These are phyloP conservation scores for Abrostola triplasia DNA, from an alignment of 2,888 invertebrate genomes.

Conservation along the genomic window DNA sequence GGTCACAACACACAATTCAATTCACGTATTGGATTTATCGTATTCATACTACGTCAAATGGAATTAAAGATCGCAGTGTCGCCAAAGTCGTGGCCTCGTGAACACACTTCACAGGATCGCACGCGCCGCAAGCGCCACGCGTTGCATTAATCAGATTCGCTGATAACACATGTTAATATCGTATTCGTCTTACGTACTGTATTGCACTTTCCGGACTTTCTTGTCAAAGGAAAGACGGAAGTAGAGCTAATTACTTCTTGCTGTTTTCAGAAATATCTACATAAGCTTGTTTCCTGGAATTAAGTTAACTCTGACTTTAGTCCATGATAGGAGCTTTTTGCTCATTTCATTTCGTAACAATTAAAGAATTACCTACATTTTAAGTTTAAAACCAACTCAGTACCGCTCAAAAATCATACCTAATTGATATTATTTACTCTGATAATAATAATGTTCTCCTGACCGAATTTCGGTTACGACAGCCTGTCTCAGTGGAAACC, in stretches of 20 bases:
- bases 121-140: conserved; percentile 40
- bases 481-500: no score
- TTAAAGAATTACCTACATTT: no score
- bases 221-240: conserved; percentile 13
- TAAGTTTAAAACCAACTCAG: no score
- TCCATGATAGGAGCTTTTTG: conserved; percentile 9
- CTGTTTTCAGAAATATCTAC: no score
- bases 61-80: conserved; percentile 35
- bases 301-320: no score
- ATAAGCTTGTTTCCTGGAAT: no score
- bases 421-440: no score
- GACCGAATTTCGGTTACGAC: no score
- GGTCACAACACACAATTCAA: conserved; percentile 18
- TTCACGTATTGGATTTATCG: conserved; percentile 21
- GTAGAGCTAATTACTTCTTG: background rate
- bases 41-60: background rate
- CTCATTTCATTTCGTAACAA: background rate
- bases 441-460: no score
- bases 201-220: conserved; percentile 18
- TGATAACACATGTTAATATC: conserved; percentile 37
- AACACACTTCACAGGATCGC: conserved; percentile 35
- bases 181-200: conserved; percentile 35
- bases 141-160: conserved; percentile 48
- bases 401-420: no score
- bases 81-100: conserved; percentile 25